Evolutionary conservation across 1,140 invertebrate genomes (phyloP).

Genomic region (Brachionus sp.): DNA sequence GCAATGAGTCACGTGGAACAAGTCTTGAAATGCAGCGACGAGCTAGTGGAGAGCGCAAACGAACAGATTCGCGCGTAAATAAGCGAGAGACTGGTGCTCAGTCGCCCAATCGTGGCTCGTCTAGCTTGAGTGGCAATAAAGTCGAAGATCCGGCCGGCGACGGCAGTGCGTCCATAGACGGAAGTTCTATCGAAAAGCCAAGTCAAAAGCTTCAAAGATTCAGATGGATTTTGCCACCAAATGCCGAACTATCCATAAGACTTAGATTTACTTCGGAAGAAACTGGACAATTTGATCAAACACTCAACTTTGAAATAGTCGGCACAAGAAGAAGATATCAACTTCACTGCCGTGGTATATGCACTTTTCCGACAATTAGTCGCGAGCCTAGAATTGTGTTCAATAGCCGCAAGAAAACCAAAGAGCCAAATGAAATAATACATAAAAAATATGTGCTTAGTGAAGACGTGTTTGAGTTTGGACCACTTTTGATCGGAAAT

Average conservation of each 20-base stretch:
- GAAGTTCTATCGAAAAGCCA: slow-evolving; percentile 28
- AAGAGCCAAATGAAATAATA: slow-evolving; percentile 56
- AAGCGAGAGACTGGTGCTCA: slow-evolving; percentile 47
- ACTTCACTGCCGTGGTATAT: slow-evolving; percentile 58
- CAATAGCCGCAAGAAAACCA: slow-evolving; percentile 50
- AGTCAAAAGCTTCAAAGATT: slow-evolving; percentile 53
- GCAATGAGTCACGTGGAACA: not conserved
- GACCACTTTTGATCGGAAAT: slow-evolving; percentile 58
- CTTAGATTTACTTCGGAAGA: slow-evolving; percentile 58
- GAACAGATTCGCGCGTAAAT: slow-evolving; percentile 48
- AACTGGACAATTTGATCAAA: slow-evolving; percentile 60
- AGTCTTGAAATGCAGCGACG: slow-evolving; percentile 48
- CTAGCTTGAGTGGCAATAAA: slow-evolving; percentile 24
- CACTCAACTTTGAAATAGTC: slow-evolving; percentile 59
- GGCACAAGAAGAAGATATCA: slow-evolving; percentile 58
- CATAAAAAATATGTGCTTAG: slow-evolving; percentile 58
- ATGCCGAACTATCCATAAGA: slow-evolving; percentile 52
- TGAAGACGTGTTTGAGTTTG: slow-evolving; percentile 59
- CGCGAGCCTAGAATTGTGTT: slow-evolving; percentile 56
- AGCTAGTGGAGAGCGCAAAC: slow-evolving; percentile 54
- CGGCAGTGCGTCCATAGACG: not conserved
- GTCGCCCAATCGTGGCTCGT: slow-evolving; percentile 24
- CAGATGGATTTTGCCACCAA: slow-evolving; percentile 56
- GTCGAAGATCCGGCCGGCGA: not conserved
- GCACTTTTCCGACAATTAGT: slow-evolving; percentile 59